A percentile compares a stretch with the other conserved stretches of the same genome.
Conservation (phyloP, 2,888 invertebrate genomes). For the Sphinx pinastri region DNA sequence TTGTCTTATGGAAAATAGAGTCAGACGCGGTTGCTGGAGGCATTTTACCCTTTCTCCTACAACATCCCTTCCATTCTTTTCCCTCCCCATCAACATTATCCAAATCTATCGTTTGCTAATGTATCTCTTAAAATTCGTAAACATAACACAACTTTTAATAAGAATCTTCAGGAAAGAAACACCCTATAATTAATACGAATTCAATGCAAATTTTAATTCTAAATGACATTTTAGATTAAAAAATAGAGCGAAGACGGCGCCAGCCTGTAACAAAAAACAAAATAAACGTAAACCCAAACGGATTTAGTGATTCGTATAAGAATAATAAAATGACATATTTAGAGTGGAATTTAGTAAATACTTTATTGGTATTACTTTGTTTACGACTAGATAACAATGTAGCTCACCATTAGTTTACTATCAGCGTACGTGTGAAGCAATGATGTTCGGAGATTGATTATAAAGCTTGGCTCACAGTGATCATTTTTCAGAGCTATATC, state of each 20-base stretch:
- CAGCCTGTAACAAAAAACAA: conserved; percentile 5
- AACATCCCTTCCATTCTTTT: too few species aligned
- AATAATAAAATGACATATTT: conserved; percentile 4
- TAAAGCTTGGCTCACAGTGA: too few species aligned
- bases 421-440: too few species aligned
- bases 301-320: not conserved
- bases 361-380: conserved; percentile 11
- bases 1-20: too few species aligned
- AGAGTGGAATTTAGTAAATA: conserved; percentile 11
- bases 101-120: not conserved
- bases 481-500: too few species aligned
- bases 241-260: conserved; percentile 14
- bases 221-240: conserved; percentile 15
- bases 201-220: conserved; percentile 7
- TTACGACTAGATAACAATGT: not conserved
- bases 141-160: not conserved
- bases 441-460: too few species aligned
- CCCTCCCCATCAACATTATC: not conserved
- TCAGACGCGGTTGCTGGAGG: too few species aligned
- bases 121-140: not conserved
- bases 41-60: too few species aligned
- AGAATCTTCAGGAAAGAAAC: not conserved
- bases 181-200: conserved; percentile 18
- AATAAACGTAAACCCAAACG: conserved; percentile 11
- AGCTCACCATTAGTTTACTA: too few species aligned